These are phyloP conservation scores for Flabesymbios commensalis DNA, from an alignment of 2,888 invertebrate genomes.

Conservation along the genomic window DNA sequence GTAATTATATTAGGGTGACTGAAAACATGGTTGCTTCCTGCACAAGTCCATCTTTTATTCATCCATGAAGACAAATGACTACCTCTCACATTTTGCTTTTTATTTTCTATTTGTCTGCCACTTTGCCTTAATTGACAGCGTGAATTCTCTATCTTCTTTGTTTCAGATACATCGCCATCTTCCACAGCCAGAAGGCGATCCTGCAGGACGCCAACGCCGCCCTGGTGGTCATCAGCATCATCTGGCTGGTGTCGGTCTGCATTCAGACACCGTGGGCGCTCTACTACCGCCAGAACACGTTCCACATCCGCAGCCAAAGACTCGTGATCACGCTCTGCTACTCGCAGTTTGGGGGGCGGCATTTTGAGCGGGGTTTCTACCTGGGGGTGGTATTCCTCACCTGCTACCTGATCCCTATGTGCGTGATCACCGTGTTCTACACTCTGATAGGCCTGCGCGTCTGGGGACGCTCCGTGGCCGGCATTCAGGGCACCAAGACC, in stretches of 20 bases:
- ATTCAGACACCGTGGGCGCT: conserved; percentile 90
- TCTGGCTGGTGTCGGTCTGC: conserved; percentile 85
- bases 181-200: conserved; percentile 15
- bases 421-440: conserved; percentile 88
- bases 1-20: too few relatives aligned
- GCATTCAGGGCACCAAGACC: conserved; percentile 72
- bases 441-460: conserved; percentile 82
- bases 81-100: too few relatives aligned
- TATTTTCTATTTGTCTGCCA: too few relatives aligned
- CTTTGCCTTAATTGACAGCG: too few relatives aligned
- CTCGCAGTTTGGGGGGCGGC: conserved; percentile 2
- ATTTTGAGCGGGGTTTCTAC: conserved; percentile 73
- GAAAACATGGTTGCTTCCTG: too few relatives aligned
- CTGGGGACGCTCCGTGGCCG: conserved; percentile 84
- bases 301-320: neutral
- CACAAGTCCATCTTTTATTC: too few relatives aligned
- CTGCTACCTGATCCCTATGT: conserved; percentile 89
- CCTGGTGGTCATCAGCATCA: conserved; percentile 78
- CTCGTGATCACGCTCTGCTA: conserved; percentile 16
- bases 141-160: too few relatives aligned
- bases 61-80: too few relatives aligned
- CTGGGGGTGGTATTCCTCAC: conserved; percentile 84
- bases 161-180: conserved; percentile 28
- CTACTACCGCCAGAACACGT: conserved; percentile 63
- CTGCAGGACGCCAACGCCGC: conserved; percentile 14